Base-by-base conservation (phyloP, 1,140 invertebrate genomes). In the Listronotus bonariensis region DNA sequence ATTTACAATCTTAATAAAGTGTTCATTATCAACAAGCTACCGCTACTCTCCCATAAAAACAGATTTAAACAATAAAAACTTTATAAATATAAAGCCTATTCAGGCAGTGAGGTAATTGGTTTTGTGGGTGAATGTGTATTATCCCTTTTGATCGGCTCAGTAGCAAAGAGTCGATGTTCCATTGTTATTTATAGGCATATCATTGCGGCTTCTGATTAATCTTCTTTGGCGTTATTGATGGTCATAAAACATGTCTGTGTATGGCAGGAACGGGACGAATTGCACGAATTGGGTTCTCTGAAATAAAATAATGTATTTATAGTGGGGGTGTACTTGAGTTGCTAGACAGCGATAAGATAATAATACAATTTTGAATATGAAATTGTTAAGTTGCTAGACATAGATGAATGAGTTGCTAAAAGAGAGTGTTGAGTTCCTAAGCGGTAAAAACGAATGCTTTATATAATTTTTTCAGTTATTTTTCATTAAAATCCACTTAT, bases 171-270 rank as follows among this genome's bases (percentile, higher is more conserved):
- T 63, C 52, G 40, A 55, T 34, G 41, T 40, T 34, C 42, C 61
- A 63, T 63, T 63, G 61, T 63, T 63, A 63, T 63, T 63, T 63
- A 63, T 63, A 63, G 51, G 61, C 61, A 63, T 63, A 63, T 63
- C 61, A 63, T 63, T 63, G 61, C 61, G 61, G 61, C 61, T 63
- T 63, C 61, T 55, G 51, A 63, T 63, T 63, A 63, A 63, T 63
- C 61, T 63, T 38, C 52, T 63, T 63, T 43, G 51, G 49, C 49
- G 42, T 63, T 63, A 63, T 63, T 63, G 61, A 63, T 63, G 61
- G 42, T 45, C 52, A 34, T 63, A 55, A 62, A 63, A 55, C 59
- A 53, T 36, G 49, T 52, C 49, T 38, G 53, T 48, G 45, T 48
- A 48, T 12, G 15, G 14, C 5, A 10, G 45, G 45, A 10, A 12